phyloP scores from a whole-genome alignment of 2,888 invertebrate species.

The Eudemis profundana region DNA sequence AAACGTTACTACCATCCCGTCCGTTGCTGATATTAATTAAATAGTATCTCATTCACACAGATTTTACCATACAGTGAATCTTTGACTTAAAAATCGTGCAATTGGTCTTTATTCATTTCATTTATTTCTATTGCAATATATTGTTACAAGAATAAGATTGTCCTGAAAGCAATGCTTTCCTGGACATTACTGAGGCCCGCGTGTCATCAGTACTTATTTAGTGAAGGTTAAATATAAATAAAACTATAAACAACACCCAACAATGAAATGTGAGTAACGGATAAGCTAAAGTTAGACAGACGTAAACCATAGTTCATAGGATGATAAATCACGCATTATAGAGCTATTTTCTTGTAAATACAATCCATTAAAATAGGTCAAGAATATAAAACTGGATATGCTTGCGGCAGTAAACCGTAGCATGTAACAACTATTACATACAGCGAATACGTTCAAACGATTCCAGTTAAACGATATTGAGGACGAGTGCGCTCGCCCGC shows the following conservation, averaged over 20 bases:
- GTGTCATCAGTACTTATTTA: no score
- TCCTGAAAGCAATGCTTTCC: no score
- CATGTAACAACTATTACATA: conserved; percentile 32
- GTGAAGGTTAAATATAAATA: no score
- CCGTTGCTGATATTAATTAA: conserved; percentile 24
- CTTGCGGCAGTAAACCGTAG: conserved; percentile 30
- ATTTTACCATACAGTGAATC: conserved; percentile 1
- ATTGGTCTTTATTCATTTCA: no score
- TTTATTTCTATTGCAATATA: no score
- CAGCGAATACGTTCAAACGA: conserved; percentile 35
- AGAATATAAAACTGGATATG: conserved; percentile 14
- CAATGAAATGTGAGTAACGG: neutral
- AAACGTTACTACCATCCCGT: conserved; percentile 1
- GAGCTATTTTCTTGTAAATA: neutral
- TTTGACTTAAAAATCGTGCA: no score
- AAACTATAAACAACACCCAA: no score
- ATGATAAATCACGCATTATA: neutral
- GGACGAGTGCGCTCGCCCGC: conserved; percentile 55
- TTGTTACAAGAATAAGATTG: no score
- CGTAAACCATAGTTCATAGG: neutral
- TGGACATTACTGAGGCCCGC: no score
- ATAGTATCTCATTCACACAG: conserved; percentile 4
- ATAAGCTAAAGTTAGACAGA: no score
- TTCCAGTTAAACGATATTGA: conserved; percentile 51
- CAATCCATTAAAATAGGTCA: conserved; percentile 24